These are phyloP conservation scores for Psittacula derbiana DNA, from an alignment of 2,797 vertebrate species.

Conservation along the genomic window DNA sequence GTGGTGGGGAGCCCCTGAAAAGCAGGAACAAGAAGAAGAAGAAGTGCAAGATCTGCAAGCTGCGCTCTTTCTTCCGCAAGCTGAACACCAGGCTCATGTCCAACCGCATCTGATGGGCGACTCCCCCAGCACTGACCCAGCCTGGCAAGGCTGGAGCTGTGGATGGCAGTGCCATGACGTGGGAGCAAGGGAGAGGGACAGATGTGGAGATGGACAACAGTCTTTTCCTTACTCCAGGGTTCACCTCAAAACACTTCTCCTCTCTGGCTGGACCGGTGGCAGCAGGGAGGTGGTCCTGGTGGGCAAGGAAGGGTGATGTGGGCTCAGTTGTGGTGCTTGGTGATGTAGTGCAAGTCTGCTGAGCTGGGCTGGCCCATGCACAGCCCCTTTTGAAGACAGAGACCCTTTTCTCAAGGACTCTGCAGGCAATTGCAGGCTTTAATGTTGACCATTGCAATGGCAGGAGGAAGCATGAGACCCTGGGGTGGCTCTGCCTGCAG, in stretches of 20 bases:
- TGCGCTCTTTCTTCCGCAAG: constrained; percentile 90
- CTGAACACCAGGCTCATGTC: constrained; percentile 93
- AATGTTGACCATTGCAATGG: neutral
- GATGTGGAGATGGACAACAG: neutral
- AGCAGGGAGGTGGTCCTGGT: neutral
- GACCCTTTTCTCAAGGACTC: neutral
- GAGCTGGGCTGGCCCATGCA: neutral
- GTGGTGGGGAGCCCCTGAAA: constrained; percentile 59
- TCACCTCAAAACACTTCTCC: neutral
- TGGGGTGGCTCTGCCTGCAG: neutral
- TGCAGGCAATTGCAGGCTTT: neutral
- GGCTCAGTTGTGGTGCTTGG: fast-evolving
- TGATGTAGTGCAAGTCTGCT: neutral
- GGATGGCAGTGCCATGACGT: fast-evolving
- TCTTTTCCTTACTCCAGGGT: neutral
- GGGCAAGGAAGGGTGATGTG: fast-evolving
- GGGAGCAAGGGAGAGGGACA: neutral
- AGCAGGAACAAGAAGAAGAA: constrained; percentile 86
- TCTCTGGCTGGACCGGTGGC: neutral
- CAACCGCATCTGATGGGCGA: constrained; percentile 84
- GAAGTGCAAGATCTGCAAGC: constrained; percentile 89
- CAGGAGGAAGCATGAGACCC: neutral
- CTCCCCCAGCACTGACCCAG: neutral
- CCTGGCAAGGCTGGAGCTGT: neutral
- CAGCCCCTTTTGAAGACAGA: neutral